Percentiles rank a stretch among this genome's conserved stretches.
These are phyloP conservation scores for Drosophila ohnishii DNA, from an alignment of 1,140 invertebrate genomes.

Conservation along the genomic window DNA sequence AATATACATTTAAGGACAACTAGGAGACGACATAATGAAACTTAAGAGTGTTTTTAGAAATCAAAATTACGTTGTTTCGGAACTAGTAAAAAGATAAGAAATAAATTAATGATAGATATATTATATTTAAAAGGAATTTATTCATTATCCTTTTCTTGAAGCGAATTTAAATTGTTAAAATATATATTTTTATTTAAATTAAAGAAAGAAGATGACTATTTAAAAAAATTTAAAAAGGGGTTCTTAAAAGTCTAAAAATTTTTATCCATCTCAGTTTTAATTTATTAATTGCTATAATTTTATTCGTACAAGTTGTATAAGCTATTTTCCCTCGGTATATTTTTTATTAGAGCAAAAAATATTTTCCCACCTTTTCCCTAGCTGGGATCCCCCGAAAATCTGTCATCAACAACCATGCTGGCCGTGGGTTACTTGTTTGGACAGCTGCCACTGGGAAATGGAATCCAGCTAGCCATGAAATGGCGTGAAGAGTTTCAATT, in stretches of 20 bases:
- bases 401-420: conserved; percentile 29
- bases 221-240: no score
- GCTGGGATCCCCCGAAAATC: not conserved
- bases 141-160: no score
- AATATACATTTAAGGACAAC: conserved; percentile 29
- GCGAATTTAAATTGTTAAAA: no score
- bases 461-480: conserved; percentile 7
- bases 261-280: not conserved
- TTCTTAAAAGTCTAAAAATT: not conserved
- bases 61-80: no score
- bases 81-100: no score
- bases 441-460: conserved; percentile 57
- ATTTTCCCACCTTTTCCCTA: not conserved
- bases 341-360: not conserved
- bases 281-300: not conserved
- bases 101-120: no score
- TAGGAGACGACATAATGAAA: not conserved
- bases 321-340: not conserved
- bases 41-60: not conserved
- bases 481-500: conserved; percentile 58
- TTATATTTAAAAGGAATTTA: no score
- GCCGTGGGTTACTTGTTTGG: conserved; percentile 54
- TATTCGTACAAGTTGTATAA: not conserved
- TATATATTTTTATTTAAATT: no score
- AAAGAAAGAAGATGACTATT: no score